Conservation (phyloP, 2,888 invertebrate species). For the Sialis lutaria region DNA sequence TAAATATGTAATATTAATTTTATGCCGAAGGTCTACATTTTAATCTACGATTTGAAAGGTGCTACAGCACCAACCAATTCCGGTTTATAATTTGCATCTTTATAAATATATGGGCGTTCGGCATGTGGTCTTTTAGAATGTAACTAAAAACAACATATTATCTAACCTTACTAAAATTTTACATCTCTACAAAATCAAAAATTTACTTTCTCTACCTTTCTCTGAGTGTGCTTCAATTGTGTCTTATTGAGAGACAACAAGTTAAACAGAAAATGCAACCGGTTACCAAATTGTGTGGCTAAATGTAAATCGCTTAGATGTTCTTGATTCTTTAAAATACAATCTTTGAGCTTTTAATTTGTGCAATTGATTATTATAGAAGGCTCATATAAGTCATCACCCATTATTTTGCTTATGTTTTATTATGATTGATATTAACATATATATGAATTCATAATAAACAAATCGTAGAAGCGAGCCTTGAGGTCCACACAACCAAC, state of each 20-base stretch:
- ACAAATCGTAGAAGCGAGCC: too few species aligned
- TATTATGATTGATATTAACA: conserved; percentile 38
- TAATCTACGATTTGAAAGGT: conserved; percentile 53
- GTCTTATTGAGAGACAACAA: conserved; percentile 84
- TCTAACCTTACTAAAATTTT: neutral
- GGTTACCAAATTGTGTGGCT: conserved; percentile 38
- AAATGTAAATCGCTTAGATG: conserved; percentile 45
- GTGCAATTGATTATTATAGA: conserved; percentile 51
- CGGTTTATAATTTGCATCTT: conserved; percentile 95
- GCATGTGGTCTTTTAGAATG: conserved; percentile 67
- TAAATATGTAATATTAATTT: too few species aligned
- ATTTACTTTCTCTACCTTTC: conserved; percentile 36
- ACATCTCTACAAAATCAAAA: neutral
- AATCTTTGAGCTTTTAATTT: conserved; percentile 35
- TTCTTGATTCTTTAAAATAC: conserved; percentile 41
- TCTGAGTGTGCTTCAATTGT: conserved; percentile 87
- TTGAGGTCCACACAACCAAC: too few species aligned
- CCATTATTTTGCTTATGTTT: conserved; percentile 88
- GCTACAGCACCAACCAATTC: conserved; percentile 93
- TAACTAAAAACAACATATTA: conserved; percentile 29
- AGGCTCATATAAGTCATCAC: conserved; percentile 94
- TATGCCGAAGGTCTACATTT: too few species aligned
- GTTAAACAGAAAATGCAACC: conserved; percentile 86
- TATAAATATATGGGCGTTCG: conserved; percentile 69
- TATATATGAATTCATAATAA: too few species aligned